These are phyloP conservation scores for Trypoxylus dichotomus DNA, from an alignment of 1,140 invertebrate species.

Conservation along the genomic window DNA sequence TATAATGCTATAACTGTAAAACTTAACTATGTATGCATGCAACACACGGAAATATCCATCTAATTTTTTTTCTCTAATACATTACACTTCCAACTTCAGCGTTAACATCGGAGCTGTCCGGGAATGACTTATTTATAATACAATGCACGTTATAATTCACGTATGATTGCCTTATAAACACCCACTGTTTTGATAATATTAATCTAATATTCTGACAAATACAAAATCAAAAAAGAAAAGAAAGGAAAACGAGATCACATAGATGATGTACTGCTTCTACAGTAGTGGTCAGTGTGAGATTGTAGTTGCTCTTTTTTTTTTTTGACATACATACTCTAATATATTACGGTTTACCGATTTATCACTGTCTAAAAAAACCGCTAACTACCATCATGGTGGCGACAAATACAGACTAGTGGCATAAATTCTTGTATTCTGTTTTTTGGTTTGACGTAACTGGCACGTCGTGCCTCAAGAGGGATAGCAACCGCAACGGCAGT, in stretches of 20 bases:
- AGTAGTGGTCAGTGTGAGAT: neutral
- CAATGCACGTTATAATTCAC: neutral
- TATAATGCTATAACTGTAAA: neutral
- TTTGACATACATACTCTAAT: neutral
- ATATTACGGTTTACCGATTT: neutral
- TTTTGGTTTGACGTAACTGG: neutral
- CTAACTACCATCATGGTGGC: neutral
- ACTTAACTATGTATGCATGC: neutral
- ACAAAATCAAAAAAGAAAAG: neutral
- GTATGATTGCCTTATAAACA: neutral
- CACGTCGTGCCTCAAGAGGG: no score
- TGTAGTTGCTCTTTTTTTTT: neutral
- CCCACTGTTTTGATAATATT: constrained; percentile 7
- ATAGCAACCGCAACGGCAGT: neutral
- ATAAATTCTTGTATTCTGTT: neutral
- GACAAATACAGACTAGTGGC: neutral
- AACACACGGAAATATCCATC: neutral
- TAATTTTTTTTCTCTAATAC: neutral
- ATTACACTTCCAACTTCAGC: neutral
- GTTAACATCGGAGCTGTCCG: neutral
- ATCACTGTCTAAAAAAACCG: neutral
- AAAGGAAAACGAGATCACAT: no score
- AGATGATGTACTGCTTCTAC: neutral
- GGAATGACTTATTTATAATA: neutral
- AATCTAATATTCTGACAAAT: constrained; percentile 3